Percentiles rank a stretch among this genome's conserved stretches.
Evolutionary conservation across 2,888 invertebrate genomes (phyloP).

Genomic region (Homarus gammarus): DNA sequence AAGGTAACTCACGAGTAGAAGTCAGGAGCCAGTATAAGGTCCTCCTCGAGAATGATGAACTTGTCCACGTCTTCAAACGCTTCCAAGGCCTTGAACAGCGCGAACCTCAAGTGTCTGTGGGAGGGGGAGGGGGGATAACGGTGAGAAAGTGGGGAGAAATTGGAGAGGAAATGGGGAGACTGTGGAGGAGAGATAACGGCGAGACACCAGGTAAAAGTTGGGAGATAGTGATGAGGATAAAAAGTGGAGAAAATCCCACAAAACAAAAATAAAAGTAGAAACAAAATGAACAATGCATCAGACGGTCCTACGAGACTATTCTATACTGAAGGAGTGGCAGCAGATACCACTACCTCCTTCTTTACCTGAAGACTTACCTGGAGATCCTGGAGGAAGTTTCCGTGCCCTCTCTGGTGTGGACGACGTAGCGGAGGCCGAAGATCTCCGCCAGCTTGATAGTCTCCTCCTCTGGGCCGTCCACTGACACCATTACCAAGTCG

Average conservation of each 20-base stretch:
- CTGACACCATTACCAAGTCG: slow-evolving; percentile 34
- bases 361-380: slow-evolving; percentile 32
- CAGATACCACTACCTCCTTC: no score
- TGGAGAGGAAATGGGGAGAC: background rate
- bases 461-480: slow-evolving; percentile 31
- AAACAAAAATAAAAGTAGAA: no score
- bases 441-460: slow-evolving; percentile 16
- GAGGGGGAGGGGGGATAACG: background rate
- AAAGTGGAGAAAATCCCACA: no score
- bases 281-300: no score
- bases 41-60: slow-evolving; percentile 50
- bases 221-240: no score
- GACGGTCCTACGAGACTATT: no score
- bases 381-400: slow-evolving; percentile 27
- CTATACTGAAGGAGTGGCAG: no score
- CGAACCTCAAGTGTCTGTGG: slow-evolving; percentile 41
- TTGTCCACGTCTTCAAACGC: slow-evolving; percentile 33
- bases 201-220: background rate
- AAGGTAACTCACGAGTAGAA: slow-evolving; percentile 44
- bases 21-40: slow-evolving; percentile 44
- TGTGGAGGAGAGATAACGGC: no score
- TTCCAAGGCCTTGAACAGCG: slow-evolving; percentile 41
- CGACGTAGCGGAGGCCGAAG: slow-evolving; percentile 7
- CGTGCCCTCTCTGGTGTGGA: slow-evolving; percentile 19
- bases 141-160: background rate